Evolutionary conservation across 2,113 vertebrate genomes (phyloP).

Genomic region (Muntiacus muntjak): DNA sequence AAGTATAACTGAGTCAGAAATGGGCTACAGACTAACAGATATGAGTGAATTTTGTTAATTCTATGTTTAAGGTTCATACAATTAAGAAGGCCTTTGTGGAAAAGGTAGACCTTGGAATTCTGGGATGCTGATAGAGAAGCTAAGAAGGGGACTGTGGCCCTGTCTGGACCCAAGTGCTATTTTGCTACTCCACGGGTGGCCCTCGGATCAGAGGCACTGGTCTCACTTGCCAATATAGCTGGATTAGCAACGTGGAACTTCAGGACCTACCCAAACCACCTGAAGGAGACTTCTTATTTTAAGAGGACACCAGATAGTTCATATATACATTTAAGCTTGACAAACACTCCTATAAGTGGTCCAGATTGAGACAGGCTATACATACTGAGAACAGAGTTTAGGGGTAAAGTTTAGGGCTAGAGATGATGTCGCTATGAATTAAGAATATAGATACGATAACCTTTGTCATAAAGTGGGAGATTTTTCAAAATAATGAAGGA

Average conservation of each 20-base stretch:
- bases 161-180: not conserved
- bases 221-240: not conserved
- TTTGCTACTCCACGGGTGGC: not conserved
- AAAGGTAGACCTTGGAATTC: not conserved
- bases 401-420: not conserved
- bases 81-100: not conserved
- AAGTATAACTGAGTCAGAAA: not conserved
- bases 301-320: not conserved
- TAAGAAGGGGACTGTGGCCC: not conserved
- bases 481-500: not conserved
- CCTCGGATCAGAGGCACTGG: not conserved
- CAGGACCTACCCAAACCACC: not conserved
- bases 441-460: not conserved
- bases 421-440: not conserved
- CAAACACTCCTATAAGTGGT: not conserved
- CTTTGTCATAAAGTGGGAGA: not conserved
- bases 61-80: not conserved
- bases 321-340: not conserved
- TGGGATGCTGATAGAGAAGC: not conserved
- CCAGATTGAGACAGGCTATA: not conserved
- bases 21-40: not conserved
- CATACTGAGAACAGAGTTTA: not conserved
- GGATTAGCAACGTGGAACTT: not conserved
- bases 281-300: not conserved
- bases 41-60: not conserved